A percentile compares a stretch with the other conserved stretches of the same genome.
These are phyloP conservation scores for Lates japonicus DNA, from an alignment of 2,797 vertebrate genomes.

Conservation along the genomic window DNA sequence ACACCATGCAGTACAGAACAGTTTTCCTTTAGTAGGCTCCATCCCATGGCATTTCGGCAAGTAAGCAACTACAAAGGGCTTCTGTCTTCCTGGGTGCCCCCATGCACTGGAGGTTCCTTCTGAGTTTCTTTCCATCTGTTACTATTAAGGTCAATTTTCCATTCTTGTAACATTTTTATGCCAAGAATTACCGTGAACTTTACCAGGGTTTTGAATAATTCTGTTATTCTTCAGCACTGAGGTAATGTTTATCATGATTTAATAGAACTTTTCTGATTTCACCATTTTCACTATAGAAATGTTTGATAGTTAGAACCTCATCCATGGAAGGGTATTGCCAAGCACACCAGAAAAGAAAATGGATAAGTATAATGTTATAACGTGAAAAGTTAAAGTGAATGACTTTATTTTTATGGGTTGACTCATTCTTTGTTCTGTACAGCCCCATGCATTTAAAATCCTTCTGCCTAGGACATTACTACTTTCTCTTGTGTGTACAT, in stretches of 20 bases:
- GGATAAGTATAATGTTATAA: no score
- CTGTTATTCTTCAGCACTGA: background rate
- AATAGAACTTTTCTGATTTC: background rate
- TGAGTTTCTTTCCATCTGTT: background rate
- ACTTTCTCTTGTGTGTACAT: no score
- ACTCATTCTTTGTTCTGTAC: no score
- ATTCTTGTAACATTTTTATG: slow-evolving; percentile 23
- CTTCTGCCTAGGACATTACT: no score
- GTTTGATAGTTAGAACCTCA: background rate
- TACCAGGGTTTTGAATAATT: slow-evolving; percentile 6
- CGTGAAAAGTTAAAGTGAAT: no score
- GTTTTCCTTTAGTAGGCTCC: background rate
- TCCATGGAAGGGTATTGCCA: background rate
- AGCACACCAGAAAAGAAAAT: no score
- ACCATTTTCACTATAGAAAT: background rate
- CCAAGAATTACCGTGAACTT: slow-evolving; percentile 2
- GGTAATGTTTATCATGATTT: background rate
- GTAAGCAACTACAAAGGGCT: slow-evolving; percentile 25
- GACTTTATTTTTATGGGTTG: no score
- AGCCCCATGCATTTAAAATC: no score
- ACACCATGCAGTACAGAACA: slow-evolving; percentile 8
- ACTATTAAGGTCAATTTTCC: background rate
- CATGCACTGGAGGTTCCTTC: slow-evolving; percentile 13
- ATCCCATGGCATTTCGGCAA: background rate
- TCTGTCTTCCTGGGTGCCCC: background rate